Percentiles rank a stretch among this genome's conserved stretches.
phyloP scores from a whole-genome alignment of 2,888 invertebrate genomes.

The Himalopsyche tibetana region DNA sequence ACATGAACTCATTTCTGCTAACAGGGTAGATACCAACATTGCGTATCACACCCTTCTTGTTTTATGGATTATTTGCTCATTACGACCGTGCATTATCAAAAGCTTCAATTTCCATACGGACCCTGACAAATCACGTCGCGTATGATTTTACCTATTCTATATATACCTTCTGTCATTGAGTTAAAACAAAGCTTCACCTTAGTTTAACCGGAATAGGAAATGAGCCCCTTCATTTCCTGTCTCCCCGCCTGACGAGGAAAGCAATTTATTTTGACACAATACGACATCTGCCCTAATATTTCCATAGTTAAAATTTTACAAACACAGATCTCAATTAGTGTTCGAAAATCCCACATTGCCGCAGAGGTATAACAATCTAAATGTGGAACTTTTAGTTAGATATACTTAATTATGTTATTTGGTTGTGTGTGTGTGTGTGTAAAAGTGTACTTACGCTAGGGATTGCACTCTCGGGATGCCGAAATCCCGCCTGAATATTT shows the following conservation, averaged over 20 bases:
- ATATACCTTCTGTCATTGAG: conserved; percentile 12
- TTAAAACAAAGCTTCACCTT: conserved; percentile 36
- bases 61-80: conserved; percentile 42
- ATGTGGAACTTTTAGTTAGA: conserved; percentile 32
- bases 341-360: conserved; percentile 36
- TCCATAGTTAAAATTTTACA: conserved; percentile 45
- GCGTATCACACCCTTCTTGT: conserved; percentile 33
- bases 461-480: no score
- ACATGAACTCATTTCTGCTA: conserved; percentile 34
- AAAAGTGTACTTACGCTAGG: no score
- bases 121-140: background rate
- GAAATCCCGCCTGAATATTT: no score
- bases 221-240: conserved; percentile 60
- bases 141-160: background rate
- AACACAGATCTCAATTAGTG: conserved; percentile 31
- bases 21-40: background rate
- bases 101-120: background rate
- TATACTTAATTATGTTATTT: background rate
- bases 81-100: background rate
- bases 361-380: conserved; percentile 7
- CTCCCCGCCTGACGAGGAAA: conserved; percentile 52
- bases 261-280: conserved; percentile 52
- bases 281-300: conserved; percentile 53
- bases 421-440: no score
- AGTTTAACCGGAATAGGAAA: conserved; percentile 53